Evolutionary conservation across 1,140 invertebrate genomes (phyloP), one percentile per base, ranked within the genome.

Genomic region (Drosophila sechellia): DNA sequence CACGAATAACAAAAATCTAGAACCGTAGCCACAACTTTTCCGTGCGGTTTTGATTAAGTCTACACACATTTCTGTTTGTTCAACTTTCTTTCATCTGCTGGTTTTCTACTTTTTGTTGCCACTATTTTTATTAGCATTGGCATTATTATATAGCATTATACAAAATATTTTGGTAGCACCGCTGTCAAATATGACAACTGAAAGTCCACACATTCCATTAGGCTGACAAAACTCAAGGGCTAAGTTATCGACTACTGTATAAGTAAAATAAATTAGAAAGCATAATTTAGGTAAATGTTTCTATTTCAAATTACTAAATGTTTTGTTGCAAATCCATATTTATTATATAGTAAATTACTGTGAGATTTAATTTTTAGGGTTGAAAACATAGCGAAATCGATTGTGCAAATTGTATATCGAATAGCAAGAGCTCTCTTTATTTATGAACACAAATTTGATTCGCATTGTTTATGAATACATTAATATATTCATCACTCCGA

Each of bases 31-130:
- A 66, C 34, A 37, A 17, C 48, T 52, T 61, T 61, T 31, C 31
- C 61, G 54, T 87, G 64, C 78, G 68, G 52, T 75, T 85, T 77
- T 60, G 55, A 77, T 77, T 68, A 50, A 74, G 72, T 34, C 35
- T 34, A 48, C 56, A 72, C 25, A 48, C 56, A 72, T 53, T 39
- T 56, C 15, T 61, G 45, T 45, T 63, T 49, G 64, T 22, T 40
- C 15, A 64, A 43, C 59, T 69, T 54, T 31, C 52, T 22, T 57
- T 35, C 15, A 20, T 76, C 48, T 49, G 17, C 50, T 52, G 50
- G 39, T 39, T 53, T 27, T 31, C 17, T n/a, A 34, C 40, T 74
- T 66, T 37, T 49, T 31, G 43, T 45, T 12, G 54, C 54, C 34
- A 13, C 60, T 71, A 66, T n/a, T n/a, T n/a, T n/a, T n/a, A n/a